phyloP scores from a whole-genome alignment of 2,888 invertebrate species.

The Cataglyphis albicans region DNA sequence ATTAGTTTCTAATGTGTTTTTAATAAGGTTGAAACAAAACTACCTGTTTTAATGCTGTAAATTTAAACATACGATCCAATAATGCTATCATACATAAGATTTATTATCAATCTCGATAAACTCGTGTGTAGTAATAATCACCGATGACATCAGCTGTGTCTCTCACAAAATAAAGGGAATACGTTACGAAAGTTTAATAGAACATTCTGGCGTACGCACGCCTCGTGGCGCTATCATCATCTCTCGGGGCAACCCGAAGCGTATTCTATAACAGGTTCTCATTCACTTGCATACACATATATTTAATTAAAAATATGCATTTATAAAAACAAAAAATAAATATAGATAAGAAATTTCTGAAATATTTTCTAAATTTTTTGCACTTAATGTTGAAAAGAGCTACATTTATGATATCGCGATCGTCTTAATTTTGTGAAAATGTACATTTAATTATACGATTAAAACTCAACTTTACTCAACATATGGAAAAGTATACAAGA shows the following conservation, averaged over 20 bases:
- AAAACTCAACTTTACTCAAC: not conserved
- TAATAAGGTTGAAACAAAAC: not conserved
- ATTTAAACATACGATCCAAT: no score
- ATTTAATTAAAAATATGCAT: slow-evolving; percentile 18
- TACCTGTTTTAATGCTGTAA: not conserved
- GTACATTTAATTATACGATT: not conserved
- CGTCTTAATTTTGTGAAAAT: not conserved
- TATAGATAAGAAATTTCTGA: not conserved
- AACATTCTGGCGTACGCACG: slow-evolving; percentile 20
- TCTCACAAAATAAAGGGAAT: slow-evolving; percentile 11
- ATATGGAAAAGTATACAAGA: not conserved
- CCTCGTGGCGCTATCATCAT: slow-evolving; percentile 39
- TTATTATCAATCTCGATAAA: not conserved
- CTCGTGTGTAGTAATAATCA: not conserved
- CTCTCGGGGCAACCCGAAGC: slow-evolving; percentile 12
- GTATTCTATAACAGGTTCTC: slow-evolving; percentile 43
- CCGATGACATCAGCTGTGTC: slow-evolving; percentile 17
- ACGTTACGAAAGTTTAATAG: slow-evolving; percentile 30
- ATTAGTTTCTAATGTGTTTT: not conserved
- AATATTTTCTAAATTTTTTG: not conserved
- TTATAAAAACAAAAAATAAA: not conserved
- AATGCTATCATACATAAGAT: not conserved
- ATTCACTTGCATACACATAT: slow-evolving; percentile 1
- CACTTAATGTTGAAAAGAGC: not conserved
- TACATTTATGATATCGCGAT: not conserved